phyloP scores from a whole-genome alignment of 2,113 vertebrate species.

The Grammomys surdaster region DNA sequence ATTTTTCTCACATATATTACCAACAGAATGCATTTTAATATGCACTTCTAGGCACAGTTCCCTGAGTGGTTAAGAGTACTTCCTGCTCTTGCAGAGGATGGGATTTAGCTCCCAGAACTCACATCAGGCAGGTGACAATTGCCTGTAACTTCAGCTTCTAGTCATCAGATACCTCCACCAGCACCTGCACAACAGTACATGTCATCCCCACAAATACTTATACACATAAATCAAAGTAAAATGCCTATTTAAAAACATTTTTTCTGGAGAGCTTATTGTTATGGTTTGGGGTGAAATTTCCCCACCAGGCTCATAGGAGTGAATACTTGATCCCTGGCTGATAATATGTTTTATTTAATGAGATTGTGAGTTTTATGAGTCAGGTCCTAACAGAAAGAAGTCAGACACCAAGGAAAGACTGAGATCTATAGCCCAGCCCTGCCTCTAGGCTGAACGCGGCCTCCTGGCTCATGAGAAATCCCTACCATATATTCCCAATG shows the following conservation, averaged over 20 bases:
- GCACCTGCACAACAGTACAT: not conserved
- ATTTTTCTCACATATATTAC: not conserved
- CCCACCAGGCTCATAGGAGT: too few species aligned
- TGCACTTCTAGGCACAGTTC: not conserved
- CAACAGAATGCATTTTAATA: not conserved
- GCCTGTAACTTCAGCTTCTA: too few species aligned
- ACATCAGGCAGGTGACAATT: not conserved
- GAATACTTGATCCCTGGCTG: not conserved
- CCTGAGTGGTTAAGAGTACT: not conserved
- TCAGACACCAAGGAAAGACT: not conserved
- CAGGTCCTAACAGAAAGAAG: not conserved
- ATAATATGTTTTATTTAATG: not conserved
- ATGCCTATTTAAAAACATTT: not conserved
- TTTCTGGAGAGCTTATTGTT: not conserved
- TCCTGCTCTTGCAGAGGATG: not conserved
- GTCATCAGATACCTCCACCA: too few species aligned
- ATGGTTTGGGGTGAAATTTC: not conserved
- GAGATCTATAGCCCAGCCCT: not conserved
- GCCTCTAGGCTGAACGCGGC: not conserved
- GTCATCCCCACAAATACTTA: not conserved
- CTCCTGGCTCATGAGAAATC: not conserved
- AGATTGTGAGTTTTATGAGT: not conserved
- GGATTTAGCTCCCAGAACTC: not conserved
- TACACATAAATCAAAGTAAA: not conserved
- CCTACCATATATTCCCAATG: not conserved